Conservation (phyloP, 1,140 invertebrate species). For the Thrips palmi region DNA sequence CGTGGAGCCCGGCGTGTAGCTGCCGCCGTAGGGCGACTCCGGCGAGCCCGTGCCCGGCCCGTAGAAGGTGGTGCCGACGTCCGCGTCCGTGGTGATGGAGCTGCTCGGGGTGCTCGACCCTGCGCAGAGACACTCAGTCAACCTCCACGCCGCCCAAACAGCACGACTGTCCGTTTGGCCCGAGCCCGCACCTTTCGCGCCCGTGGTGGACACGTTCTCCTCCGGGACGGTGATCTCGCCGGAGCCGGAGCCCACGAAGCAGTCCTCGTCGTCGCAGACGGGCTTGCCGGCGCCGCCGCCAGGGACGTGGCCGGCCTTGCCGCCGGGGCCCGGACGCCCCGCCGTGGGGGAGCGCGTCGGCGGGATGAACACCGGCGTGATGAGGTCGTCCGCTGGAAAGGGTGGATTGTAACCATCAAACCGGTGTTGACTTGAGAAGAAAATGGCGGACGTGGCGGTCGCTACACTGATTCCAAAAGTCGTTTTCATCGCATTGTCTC, state of each 20-base stretch:
- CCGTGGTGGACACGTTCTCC: slow-evolving; percentile 17
- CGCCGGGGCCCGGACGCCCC: slow-evolving; percentile 14
- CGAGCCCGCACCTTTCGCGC: slow-evolving; percentile 7
- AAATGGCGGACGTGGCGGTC: too few species aligned
- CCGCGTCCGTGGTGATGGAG: too few species aligned
- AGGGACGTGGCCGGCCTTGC: slow-evolving; percentile 15
- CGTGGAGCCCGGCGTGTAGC: slow-evolving; percentile 2
- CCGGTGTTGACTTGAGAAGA: too few species aligned
- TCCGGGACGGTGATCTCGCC: slow-evolving; percentile 35
- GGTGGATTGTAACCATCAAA: too few species aligned
- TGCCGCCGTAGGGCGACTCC: too few species aligned
- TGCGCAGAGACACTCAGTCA: too few species aligned
- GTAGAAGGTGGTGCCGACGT: too few species aligned
- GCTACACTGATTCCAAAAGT: background rate
- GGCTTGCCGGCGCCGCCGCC: slow-evolving; percentile 26
- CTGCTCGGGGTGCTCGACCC: too few species aligned
- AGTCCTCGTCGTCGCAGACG: slow-evolving; percentile 66
- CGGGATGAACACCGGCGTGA: slow-evolving; percentile 79
- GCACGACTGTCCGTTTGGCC: too few species aligned
- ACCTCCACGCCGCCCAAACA: too few species aligned
- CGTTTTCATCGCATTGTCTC: background rate
- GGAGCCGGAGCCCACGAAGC: slow-evolving; percentile 48
- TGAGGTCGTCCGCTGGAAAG: slow-evolving; percentile 50
- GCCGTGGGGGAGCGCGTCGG: slow-evolving; percentile 51
- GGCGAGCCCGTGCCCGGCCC: too few species aligned